Base-by-base conservation (phyloP, 2,888 invertebrate species). In the Unio delphinus region DNA sequence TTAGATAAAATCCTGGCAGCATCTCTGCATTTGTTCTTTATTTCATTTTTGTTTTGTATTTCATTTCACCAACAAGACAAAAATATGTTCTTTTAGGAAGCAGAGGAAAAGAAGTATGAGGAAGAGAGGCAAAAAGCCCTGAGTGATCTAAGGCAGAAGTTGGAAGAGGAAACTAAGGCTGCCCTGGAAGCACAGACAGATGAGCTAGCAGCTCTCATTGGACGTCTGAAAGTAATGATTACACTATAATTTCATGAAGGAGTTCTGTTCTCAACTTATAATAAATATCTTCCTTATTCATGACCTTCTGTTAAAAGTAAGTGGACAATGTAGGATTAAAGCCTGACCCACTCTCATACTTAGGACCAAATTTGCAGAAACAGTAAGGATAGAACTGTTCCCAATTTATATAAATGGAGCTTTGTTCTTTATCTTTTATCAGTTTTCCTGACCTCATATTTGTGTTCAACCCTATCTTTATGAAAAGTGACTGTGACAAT, bases 201-300 rank as follows among this genome's bases (percentile, higher is more conserved):
- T 58, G 82, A 85, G 66, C 71, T 88, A 23, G 84, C 87, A 20
- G 71, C 81, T 67, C 77, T 88, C 30, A 88, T 89, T 70, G 88
- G 86, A 28, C 75, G 86, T 63, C 72, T 89, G 26, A 86, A 89
- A 84, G 86, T 86, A 66, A 59, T 11, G 7, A 55, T 20, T 55
- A 34, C 6, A 55, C 20, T 68, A 28, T 59, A 58, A 26, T 26
- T 23, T 63, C 45, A 55, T 55, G 55, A 28, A 18, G 6, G 7
- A 63, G 45, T 28, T 15, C 17, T 20, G 28, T 7, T 30, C 30
- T 30, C 4, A 8, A n/a, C 20, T 30, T 30, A 30, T 30, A 30
- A 30, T 30, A 30, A 30, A 30, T 30, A 30, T 30, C 30, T 30
- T 30, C 30, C 5, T 30, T 30, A 30, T 30, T 30, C 30, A 30